phyloP scores from a whole-genome alignment of 2,888 invertebrate genomes.

The Hybos culiciformis region DNA sequence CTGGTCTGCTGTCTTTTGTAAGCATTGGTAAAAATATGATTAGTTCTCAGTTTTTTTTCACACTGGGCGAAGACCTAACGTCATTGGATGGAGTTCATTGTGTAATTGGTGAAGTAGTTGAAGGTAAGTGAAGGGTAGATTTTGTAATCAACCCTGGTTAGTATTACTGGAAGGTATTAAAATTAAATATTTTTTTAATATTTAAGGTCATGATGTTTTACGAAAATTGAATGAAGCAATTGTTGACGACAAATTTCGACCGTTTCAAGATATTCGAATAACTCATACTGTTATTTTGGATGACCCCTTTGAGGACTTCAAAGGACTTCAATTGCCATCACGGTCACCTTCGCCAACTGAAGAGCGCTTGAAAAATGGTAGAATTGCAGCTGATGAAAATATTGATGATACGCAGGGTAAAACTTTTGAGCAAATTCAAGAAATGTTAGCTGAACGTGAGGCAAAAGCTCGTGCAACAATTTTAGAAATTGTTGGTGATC shows the following conservation, averaged over 20 bases:
- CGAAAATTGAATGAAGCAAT: conserved; percentile 86
- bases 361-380: conserved; percentile 66
- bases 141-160: not conserved
- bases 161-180: not conserved
- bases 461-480: conserved; percentile 95
- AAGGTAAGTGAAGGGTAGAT: conserved; percentile 48
- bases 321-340: conserved; percentile 59
- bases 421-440: conserved; percentile 69
- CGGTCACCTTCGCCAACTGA: conserved; percentile 80
- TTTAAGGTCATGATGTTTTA: conserved; percentile 50
- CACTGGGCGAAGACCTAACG: conserved; percentile 71
- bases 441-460: conserved; percentile 79
- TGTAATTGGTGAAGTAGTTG: conserved; percentile 89
- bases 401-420: conserved; percentile 82
- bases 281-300: conserved; percentile 92
- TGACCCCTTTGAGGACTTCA: conserved; percentile 89
- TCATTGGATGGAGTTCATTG: conserved; percentile 86
- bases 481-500: conserved; percentile 94
- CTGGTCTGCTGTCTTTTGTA: conserved; percentile 87
- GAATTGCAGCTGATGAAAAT: conserved; percentile 87
- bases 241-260: conserved; percentile 77
- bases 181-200: not conserved
- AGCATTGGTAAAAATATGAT: conserved; percentile 82
- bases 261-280: conserved; percentile 90
- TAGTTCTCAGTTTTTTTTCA: conserved; percentile 93